These are phyloP conservation scores for Ylistrum balloti DNA, from an alignment of 1,140 invertebrate species.

Conservation along the genomic window DNA sequence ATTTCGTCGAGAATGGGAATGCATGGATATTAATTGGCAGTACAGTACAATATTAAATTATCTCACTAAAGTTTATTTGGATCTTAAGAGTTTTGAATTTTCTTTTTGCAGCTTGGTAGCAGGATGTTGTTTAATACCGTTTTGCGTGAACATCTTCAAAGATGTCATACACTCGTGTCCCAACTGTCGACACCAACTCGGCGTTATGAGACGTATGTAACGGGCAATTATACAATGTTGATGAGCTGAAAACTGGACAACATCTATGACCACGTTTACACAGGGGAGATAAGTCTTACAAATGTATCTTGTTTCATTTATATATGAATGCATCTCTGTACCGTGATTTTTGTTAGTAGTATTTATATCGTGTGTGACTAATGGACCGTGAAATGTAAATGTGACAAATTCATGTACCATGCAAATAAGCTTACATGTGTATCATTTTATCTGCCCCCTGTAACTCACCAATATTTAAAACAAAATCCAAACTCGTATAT, in stretches of 20 bases:
- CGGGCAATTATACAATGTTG: too few species aligned
- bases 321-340: not conserved
- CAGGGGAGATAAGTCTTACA: not conserved
- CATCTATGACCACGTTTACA: not conserved
- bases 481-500: too few species aligned
- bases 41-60: too few species aligned
- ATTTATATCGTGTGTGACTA: not conserved
- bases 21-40: too few species aligned
- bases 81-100: not conserved
- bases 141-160: slow-evolving; percentile 23
- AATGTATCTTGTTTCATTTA: not conserved
- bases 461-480: too few species aligned
- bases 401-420: too few species aligned
- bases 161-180: not conserved
- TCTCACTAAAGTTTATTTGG: too few species aligned
- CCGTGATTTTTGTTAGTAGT: not conserved
- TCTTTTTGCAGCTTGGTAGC: not conserved
- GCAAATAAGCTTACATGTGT: too few species aligned
- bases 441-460: too few species aligned
- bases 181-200: slow-evolving; percentile 2
- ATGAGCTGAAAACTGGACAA: not conserved
- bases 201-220: not conserved
- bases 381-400: not conserved
- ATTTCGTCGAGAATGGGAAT: too few species aligned
- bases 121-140: not conserved